phyloP scores from a whole-genome alignment of 1,140 invertebrate species.

The Leptinotarsa undecemlineata region DNA sequence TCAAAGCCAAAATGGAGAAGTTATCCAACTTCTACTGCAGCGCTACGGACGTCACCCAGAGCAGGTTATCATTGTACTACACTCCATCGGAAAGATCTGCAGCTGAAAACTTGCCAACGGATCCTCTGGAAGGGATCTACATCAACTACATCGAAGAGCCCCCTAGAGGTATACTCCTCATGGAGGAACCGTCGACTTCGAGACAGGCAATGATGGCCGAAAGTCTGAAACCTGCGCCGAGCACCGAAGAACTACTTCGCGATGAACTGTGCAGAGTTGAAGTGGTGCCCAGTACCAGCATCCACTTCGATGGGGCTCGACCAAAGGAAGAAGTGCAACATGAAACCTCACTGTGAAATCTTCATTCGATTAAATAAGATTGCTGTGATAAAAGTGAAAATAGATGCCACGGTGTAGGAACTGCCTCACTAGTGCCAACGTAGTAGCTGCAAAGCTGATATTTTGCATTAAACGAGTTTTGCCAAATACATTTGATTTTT shows the following conservation, averaged over 20 bases:
- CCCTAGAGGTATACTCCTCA: slow-evolving; percentile 31
- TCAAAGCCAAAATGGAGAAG: slow-evolving; percentile 67
- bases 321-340: slow-evolving; percentile 21
- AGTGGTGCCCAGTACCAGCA: slow-evolving; percentile 3
- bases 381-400: slow-evolving; percentile 26
- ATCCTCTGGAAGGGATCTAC: slow-evolving; percentile 44
- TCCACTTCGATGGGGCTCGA: not conserved
- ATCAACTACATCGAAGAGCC: slow-evolving; percentile 51
- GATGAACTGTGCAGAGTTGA: not conserved
- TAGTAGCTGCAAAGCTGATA: slow-evolving; percentile 13
- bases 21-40: slow-evolving; percentile 53
- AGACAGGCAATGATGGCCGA: slow-evolving; percentile 28
- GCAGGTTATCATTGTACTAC: slow-evolving; percentile 75
- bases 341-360: slow-evolving; percentile 34
- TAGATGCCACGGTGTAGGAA: slow-evolving; percentile 24
- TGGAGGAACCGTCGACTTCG: slow-evolving; percentile 39
- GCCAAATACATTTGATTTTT: slow-evolving; percentile 25
- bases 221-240: not conserved
- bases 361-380: not conserved
- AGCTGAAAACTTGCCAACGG: slow-evolving; percentile 40
- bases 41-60: slow-evolving; percentile 61
- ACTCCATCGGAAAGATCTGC: slow-evolving; percentile 70
- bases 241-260: slow-evolving; percentile 12
- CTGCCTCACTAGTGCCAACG: slow-evolving; percentile 29
- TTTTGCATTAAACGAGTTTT: slow-evolving; percentile 17